Percentiles rank a stretch among this genome's conserved stretches.
Conservation (phyloP, 2,113 vertebrate genomes). For the Oreochromis aureus region DNA sequence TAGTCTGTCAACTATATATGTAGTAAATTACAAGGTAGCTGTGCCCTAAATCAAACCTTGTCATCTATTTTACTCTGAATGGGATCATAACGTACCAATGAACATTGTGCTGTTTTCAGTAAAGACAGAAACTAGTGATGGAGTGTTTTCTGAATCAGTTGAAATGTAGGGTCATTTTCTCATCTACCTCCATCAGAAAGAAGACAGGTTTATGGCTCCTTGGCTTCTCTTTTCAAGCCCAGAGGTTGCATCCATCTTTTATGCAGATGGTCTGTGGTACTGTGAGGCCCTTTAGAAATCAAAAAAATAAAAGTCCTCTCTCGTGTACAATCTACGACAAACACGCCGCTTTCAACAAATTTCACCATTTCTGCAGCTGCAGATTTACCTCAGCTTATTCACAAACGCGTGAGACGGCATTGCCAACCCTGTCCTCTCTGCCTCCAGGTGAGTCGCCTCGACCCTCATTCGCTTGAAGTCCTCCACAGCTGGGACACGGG, state of each 20-base stretch:
- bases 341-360: neutral
- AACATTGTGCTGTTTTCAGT: neutral
- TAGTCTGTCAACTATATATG: no score
- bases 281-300: neutral
- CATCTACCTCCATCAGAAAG: neutral
- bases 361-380: neutral
- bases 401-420: neutral
- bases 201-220: neutral
- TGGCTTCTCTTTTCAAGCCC: neutral
- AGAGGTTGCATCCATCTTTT: neutral
- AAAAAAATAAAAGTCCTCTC: neutral
- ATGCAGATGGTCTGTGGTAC: neutral
- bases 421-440: neutral
- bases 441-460: constrained; percentile 63
- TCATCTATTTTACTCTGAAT: neutral
- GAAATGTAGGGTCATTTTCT: neutral
- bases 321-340: neutral
- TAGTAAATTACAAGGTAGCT: neutral
- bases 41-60: neutral
- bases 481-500: constrained; percentile 71
- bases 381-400: neutral
- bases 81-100: neutral
- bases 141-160: neutral
- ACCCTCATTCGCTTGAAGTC: constrained; percentile 60
- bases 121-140: neutral